These are phyloP conservation scores for Phanerotoma sp. DNA, from an alignment of 2,888 invertebrate species.

Conservation along the genomic window DNA sequence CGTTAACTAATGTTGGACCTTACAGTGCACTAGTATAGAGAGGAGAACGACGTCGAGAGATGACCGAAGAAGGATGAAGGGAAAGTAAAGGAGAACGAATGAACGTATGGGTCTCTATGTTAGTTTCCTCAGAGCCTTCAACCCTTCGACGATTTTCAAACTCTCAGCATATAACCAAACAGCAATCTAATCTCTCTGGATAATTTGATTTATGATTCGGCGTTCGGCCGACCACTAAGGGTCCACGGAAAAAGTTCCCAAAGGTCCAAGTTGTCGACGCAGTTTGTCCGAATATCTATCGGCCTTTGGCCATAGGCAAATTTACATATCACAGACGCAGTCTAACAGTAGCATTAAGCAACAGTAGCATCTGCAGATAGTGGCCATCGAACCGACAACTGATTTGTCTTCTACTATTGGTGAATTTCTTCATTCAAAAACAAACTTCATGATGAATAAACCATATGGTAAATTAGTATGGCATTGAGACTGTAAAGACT, in stretches of 20 bases:
- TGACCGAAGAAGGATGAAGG: constrained; percentile 35
- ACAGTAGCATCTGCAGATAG: no score
- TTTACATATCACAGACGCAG: constrained; percentile 37
- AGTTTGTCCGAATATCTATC: constrained; percentile 46
- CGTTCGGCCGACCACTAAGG: constrained; percentile 29
- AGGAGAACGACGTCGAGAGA: constrained; percentile 22
- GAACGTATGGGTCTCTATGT: constrained; percentile 24
- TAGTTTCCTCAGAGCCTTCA: constrained; percentile 19
- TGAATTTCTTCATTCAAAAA: constrained; percentile 34
- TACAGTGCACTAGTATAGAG: constrained; percentile 49
- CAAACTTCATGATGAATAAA: constrained; percentile 1
- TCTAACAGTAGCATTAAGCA: no score
- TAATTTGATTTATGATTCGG: constrained; percentile 54
- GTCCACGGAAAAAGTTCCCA: constrained; percentile 32
- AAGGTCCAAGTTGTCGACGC: constrained; percentile 38
- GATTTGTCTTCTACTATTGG: constrained; percentile 12
- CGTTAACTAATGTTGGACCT: constrained; percentile 59
- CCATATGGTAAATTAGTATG: not conserved
- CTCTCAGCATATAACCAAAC: constrained; percentile 42
- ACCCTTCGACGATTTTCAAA: constrained; percentile 30
- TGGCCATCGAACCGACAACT: no score
- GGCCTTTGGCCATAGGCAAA: constrained; percentile 37
- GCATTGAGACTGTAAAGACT: not conserved
- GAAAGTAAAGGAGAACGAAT: constrained; percentile 31
- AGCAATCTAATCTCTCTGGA: constrained; percentile 55